A percentile compares a stretch with the other conserved stretches of the same genome.
Evolutionary conservation across 2,113 vertebrate genomes (phyloP).

Genomic region (Grantiella picta): DNA sequence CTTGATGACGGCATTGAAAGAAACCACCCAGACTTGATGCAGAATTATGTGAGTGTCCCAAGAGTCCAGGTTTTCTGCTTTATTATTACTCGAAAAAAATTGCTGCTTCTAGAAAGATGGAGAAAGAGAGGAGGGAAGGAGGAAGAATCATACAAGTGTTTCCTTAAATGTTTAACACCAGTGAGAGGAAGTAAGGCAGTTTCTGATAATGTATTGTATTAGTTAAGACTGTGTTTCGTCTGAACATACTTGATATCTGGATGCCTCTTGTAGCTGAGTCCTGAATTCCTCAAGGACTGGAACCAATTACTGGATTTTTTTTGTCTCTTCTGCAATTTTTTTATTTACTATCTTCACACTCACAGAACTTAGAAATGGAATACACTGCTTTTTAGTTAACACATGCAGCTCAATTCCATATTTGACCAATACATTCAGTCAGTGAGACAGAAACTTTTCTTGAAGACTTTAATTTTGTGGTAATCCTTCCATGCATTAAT

Average conservation of each 20-base stretch:
- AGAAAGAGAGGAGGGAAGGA: neutral
- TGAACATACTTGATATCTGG: neutral
- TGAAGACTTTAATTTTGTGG: neutral
- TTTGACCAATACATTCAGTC: neutral
- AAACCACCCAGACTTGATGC: slow-evolving; percentile 93
- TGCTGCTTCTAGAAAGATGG: neutral
- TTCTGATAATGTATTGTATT: neutral
- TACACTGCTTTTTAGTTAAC: neutral
- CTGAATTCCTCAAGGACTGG: neutral
- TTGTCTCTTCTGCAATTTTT: neutral
- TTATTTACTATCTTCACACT: neutral
- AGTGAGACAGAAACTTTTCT: neutral
- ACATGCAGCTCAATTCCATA: neutral
- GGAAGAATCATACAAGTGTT: neutral
- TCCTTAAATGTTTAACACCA: neutral
- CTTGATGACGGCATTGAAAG: slow-evolving; percentile 96
- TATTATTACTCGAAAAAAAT: neutral
- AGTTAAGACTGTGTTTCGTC: neutral
- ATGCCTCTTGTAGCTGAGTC: neutral
- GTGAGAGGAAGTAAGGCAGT: neutral
- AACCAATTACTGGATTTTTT: neutral
- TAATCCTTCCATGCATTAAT: neutral
- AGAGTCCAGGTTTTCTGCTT: neutral
- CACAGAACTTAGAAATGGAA: neutral
- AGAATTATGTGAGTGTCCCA: slow-evolving; percentile 92